Base-by-base conservation (phyloP, 1,140 invertebrate genomes). In the Solen grandis region DNA sequence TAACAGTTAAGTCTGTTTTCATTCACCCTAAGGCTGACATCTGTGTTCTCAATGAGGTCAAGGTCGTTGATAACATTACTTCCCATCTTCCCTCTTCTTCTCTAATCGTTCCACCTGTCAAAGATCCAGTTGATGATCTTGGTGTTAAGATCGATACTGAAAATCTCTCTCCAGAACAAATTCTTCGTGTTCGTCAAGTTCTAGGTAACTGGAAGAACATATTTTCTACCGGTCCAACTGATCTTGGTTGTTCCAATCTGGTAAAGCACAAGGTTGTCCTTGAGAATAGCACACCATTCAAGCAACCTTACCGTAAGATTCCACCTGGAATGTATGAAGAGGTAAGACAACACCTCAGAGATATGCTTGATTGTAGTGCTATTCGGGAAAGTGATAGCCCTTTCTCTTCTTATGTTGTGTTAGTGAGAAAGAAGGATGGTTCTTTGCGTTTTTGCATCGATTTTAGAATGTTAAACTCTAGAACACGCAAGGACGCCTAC, bases 401-500 rank as follows among this genome's bases (percentile, higher is more conserved):
- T 14, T 74, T 74, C 36, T 74, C 57, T 5, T 22, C 25, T 62
- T 41, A 74, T 36, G 27, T 78, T 10, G 72, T 62, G 22, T 33
- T 74, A 29, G 72, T 74, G 2, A 46, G 33, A 22, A 52, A 52
- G 22, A 52, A 52, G 50, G 50, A 52, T 52, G 1, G 22, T 52
- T 52, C 50, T 3, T 22, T 52, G 1, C 3, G 50, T 19, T 52
- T 52, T 3, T 52, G 50, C 1, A 52, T 52, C 1, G 50, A 52
- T 52, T 52, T 52, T 22, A 1, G 50, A 3, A 52, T 19, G 22
- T 22, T 52, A 22, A 52, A 52, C 22, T 1, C 50, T 52, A 16
- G 1, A 22, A 52, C 50, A 52, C 1, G 16, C 1, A 52, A 52
- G 50, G 93, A 94, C 84, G 87, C 81, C 38, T 94, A 92, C 84